phyloP scores from a whole-genome alignment of 1,140 invertebrate species.

The Orchesella cincta region DNA sequence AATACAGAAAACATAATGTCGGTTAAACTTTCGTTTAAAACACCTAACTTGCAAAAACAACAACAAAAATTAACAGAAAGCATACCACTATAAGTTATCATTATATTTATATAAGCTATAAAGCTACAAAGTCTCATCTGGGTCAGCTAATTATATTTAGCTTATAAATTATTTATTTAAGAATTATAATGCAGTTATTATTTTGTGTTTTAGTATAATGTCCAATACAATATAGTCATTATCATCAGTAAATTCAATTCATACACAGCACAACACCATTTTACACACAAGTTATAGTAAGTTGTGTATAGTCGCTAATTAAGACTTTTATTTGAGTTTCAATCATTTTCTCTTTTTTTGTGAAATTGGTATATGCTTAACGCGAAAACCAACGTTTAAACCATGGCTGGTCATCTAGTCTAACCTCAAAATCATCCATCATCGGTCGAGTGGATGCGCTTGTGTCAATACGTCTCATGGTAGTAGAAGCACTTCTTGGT shows the following conservation, averaged over 20 bases:
- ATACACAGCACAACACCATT: not conserved
- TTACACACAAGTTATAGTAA: not conserved
- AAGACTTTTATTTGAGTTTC: conserved; percentile 14
- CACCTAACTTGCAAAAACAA: too few species aligned
- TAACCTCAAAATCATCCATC: conserved; percentile 83
- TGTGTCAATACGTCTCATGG: conserved; percentile 82
- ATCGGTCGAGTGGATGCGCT: conserved; percentile 84
- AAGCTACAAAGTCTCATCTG: conserved; percentile 11
- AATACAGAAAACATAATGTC: too few species aligned
- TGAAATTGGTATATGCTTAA: not conserved
- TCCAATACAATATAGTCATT: not conserved
- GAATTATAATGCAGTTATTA: too few species aligned
- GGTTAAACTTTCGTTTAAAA: too few species aligned
- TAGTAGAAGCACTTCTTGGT: conserved; percentile 67
- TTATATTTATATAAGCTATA: not conserved
- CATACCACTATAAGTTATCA: not conserved
- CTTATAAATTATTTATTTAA: too few species aligned
- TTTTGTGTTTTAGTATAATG: not conserved
- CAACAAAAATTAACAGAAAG: too few species aligned
- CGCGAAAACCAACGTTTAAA: conserved; percentile 31
- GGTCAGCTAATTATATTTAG: conserved; percentile 16
- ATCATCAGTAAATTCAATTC: not conserved
- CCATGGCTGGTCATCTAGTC: conserved; percentile 44
- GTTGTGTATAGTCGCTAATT: not conserved
- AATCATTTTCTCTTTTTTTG: not conserved